phyloP scores from a whole-genome alignment of 1,140 invertebrate genomes.

The Diabrotica virgifera region DNA sequence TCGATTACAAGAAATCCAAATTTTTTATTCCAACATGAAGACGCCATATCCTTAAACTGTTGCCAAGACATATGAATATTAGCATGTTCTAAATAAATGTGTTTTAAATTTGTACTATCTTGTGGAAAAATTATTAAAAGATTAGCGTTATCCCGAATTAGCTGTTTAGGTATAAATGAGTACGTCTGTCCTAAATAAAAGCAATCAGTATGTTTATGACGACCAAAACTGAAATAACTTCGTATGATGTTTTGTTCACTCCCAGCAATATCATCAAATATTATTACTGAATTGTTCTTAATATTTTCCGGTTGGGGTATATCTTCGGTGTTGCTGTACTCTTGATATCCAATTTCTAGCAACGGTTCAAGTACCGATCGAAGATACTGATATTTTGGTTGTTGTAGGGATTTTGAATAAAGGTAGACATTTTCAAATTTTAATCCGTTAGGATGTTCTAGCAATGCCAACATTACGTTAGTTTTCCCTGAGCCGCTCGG shows the following conservation, averaged over 20 bases:
- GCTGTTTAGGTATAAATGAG: conserved; percentile 44
- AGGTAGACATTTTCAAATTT: not conserved
- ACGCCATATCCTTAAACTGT: conserved; percentile 13
- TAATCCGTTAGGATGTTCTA: no score
- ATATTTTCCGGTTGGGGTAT: not conserved
- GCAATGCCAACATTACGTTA: no score
- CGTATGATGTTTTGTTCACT: not conserved
- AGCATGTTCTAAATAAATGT: not conserved
- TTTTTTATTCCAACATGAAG: conserved; percentile 9
- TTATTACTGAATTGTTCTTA: conserved; percentile 2
- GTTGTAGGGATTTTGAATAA: not conserved
- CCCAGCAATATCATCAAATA: conserved; percentile 2
- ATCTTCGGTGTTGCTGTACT: no score
- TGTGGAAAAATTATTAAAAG: conserved; percentile 47
- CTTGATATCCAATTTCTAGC: not conserved
- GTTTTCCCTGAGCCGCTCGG: no score
- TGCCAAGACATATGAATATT: conserved; percentile 7
- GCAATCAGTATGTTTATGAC: not conserved
- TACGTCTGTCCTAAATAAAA: conserved; percentile 6
- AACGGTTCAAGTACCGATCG: not conserved
- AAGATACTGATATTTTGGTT: not conserved
- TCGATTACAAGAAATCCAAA: conserved; percentile 1
- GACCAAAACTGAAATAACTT: not conserved
- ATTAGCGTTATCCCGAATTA: conserved; percentile 48
- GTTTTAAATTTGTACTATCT: conserved; percentile 35